Percentiles rank a stretch among this genome's conserved stretches.
phyloP scores from a whole-genome alignment of 2,113 vertebrate species.

The Gorsachius goisagi region DNA sequence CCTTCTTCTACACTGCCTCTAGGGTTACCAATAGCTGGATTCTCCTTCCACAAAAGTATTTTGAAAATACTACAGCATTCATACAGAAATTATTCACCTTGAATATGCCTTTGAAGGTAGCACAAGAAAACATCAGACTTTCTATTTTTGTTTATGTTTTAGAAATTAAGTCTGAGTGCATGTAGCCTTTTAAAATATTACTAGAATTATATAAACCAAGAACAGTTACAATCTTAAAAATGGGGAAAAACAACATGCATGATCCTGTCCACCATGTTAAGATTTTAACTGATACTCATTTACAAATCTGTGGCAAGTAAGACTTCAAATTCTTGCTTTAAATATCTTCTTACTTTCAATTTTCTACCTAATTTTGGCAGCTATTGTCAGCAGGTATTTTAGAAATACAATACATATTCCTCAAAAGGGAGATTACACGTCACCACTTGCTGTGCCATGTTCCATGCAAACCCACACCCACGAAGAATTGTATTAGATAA shows the following conservation, averaged over 20 bases:
- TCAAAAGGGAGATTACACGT: constrained; percentile 9
- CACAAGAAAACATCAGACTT: not conserved
- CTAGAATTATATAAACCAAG: not conserved
- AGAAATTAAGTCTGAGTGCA: not conserved
- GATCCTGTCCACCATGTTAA: not conserved
- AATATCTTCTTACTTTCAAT: not conserved
- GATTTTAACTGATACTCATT: not conserved
- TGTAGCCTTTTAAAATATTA: not conserved
- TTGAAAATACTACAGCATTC: not conserved
- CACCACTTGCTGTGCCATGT: not conserved
- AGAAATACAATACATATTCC: not conserved
- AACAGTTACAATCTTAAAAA: not conserved
- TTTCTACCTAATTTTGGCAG: constrained; percentile 10
- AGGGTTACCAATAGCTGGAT: not conserved
- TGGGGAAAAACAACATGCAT: rapidly evolving
- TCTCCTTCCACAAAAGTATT: not conserved
- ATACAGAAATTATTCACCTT: not conserved
- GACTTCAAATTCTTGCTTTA: not conserved
- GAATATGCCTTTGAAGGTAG: not conserved
- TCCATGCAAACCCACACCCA: constrained; percentile 21
- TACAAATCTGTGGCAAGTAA: not conserved
- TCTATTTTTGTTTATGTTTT: not conserved
- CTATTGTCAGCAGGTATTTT: not conserved
- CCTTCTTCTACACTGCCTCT: not conserved
- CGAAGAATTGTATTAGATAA: not conserved